phyloP scores from a whole-genome alignment of 2,113 vertebrate species.

The Crypturellus undulatus region DNA sequence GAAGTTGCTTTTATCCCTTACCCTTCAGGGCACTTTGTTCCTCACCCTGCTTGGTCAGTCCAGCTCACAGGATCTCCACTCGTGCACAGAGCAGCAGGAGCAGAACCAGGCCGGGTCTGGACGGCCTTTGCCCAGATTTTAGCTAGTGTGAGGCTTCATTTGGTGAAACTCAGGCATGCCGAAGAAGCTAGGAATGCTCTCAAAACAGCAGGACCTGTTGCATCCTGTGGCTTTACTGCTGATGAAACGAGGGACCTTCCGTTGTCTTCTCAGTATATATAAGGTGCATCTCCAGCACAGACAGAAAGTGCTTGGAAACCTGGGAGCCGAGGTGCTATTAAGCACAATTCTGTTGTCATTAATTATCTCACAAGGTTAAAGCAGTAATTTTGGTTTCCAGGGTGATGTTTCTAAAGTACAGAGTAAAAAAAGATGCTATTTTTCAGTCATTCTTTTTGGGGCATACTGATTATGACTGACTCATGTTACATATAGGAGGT shows the following conservation, averaged over 20 bases:
- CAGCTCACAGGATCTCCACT: background rate
- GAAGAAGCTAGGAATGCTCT: background rate
- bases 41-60: background rate
- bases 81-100: no score
- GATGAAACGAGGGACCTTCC: background rate
- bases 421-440: background rate
- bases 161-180: background rate
- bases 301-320: background rate
- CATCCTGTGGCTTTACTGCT: background rate
- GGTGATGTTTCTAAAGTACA: background rate
- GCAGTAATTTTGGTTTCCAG: background rate
- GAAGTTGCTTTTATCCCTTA: background rate
- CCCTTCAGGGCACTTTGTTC: background rate
- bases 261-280: no score
- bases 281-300: background rate
- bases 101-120: background rate
- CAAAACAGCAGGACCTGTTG: background rate
- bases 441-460: background rate
- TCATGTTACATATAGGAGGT: background rate
- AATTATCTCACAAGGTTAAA: background rate
- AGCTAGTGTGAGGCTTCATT: background rate
- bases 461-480: background rate
- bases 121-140: background rate
- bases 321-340: background rate
- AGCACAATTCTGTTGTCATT: background rate